Conservation (phyloP, 2,888 invertebrate species). For the Acanthosepion esculentum region DNA sequence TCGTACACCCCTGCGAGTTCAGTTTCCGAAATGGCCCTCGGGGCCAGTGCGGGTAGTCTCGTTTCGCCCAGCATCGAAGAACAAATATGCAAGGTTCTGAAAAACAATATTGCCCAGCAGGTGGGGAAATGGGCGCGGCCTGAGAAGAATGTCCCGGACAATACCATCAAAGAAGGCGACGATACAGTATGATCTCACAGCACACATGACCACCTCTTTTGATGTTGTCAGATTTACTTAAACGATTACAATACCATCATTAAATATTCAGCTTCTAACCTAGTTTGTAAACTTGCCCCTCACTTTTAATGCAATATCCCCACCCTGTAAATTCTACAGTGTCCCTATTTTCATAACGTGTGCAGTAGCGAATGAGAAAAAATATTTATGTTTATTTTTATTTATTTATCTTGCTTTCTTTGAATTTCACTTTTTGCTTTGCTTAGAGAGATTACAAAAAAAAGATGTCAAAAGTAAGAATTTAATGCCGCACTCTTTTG, state of each 20-base stretch:
- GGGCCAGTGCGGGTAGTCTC: background rate
- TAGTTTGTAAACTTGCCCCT: background rate
- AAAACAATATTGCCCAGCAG: background rate
- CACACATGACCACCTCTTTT: background rate
- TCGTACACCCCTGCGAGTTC: background rate
- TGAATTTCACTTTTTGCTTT: background rate
- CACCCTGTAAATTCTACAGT: background rate
- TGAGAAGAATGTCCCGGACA: background rate
- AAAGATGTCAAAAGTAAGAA: background rate
- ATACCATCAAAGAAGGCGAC: background rate
- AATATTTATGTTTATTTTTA: background rate
- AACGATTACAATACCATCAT: background rate
- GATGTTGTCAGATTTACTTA: background rate
- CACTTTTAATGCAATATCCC: background rate
- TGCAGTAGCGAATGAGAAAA: background rate
- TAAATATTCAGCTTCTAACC: background rate
- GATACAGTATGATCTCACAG: slow-evolving; percentile 33
- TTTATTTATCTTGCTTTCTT: background rate
- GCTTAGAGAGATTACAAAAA: background rate
- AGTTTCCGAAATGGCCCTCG: background rate
- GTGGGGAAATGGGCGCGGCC: background rate
- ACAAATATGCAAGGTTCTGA: background rate
- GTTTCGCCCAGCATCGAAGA: background rate
- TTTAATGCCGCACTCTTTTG: background rate
- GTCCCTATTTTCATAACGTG: background rate